Evolutionary conservation across 2,888 invertebrate genomes (phyloP).

Genomic region (Labia minor): DNA sequence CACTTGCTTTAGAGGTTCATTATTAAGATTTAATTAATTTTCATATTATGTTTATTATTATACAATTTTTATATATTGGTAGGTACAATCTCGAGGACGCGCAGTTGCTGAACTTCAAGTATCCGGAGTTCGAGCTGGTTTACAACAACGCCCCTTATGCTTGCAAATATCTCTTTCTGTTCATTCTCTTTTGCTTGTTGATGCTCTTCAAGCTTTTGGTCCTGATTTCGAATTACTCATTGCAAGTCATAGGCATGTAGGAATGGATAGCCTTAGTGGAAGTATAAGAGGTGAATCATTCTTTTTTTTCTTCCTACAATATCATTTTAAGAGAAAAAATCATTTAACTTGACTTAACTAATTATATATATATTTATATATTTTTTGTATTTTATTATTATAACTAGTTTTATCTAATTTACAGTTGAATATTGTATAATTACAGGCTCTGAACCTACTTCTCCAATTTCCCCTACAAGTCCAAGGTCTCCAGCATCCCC

Average conservation of each 20-base stretch:
- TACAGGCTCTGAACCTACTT: neutral
- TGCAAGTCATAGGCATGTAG: slow-evolving; percentile 89
- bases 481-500: slow-evolving; percentile 74
- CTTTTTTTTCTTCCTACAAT: too few species aligned
- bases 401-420: too few species aligned
- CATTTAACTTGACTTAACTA: too few species aligned
- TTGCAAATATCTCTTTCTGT: slow-evolving; percentile 73
- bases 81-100: slow-evolving; percentile 72
- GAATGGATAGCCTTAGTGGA: slow-evolving; percentile 89
- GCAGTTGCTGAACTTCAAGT: slow-evolving; percentile 83
- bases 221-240: slow-evolving; percentile 89
- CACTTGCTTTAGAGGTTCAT: slow-evolving; percentile 65
- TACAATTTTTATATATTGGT: slow-evolving; percentile 24
- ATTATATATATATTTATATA: too few species aligned
- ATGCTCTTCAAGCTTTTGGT: slow-evolving; percentile 90
- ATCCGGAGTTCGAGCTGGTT: slow-evolving; percentile 68
- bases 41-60: too few species aligned
- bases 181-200: slow-evolving; percentile 83
- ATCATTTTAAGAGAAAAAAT: too few species aligned
- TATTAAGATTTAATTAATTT: slow-evolving; percentile 2
- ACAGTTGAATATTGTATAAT: too few species aligned
- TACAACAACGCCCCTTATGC: slow-evolving; percentile 63
- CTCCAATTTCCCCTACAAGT: slow-evolving; percentile 52
- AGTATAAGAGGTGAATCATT: slow-evolving; percentile 58
- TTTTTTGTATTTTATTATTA: too few species aligned